Base-by-base conservation (phyloP, 2,888 invertebrate genomes). In the Agonopterix arenella region DNA sequence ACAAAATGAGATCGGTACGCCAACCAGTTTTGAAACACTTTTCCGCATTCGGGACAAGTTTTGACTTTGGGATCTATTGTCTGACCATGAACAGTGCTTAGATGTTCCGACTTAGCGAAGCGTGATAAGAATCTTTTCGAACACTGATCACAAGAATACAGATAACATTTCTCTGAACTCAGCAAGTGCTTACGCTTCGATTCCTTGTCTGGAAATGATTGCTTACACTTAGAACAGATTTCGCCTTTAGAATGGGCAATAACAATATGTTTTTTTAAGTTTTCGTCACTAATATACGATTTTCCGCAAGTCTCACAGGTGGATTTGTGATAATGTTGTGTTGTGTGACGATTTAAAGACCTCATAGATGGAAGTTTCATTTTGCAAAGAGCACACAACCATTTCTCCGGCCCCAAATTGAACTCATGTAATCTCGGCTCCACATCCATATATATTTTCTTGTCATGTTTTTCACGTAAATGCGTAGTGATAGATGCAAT, bases 251-350 rank as follows among this genome's bases (percentile, higher is more conserved):
- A 36, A 45, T 69, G 70, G 43, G 11, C 13, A n/a, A 11, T 11
- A n/a, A n/a, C 1, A 1, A 63, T 54, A 40, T 71, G 73, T 0
- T 56, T 53, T 50, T 61, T 58, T 11, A 73, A 50, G 1, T 66
- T 56, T 1, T 59, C 55, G 4, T 50, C 52, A 0, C 66, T 62
- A 0, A 64, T 55, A 49, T 64, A 73, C 1, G 67, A 63, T 28
- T 67, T 70, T 0, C 89, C 89, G 47, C 89, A 89, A 1, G 84
- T 80, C 53, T 88, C 86, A 52, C 89, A 89, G 5, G 89, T 88
- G 51, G 84, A 88, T 52, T 89, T 89, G 54, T 86, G 84, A 47
- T 83, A 89, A 59, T 89, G 89, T 54, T 79, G 79, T 0, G 80
- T 68, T 0, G 88, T 89, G 52, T 89, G 89, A 44, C 82, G 85